Evolutionary conservation across 2,113 vertebrate genomes (phyloP).

Genomic region (Oriolus oriolus): DNA sequence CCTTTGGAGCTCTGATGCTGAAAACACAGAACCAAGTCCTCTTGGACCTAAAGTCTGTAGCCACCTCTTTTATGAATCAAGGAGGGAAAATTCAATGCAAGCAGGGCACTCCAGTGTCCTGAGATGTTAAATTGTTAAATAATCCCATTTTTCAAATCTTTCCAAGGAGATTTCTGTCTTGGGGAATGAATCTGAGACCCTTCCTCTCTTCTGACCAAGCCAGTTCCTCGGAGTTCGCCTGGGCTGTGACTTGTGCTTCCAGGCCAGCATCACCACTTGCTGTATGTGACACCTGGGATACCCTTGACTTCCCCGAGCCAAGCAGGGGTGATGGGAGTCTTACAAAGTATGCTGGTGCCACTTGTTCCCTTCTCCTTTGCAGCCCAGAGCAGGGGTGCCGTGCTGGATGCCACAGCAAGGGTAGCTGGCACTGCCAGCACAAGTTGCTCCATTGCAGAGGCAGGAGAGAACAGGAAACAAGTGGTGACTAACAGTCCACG

Average conservation of each 20-base stretch:
- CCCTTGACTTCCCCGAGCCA: not conserved
- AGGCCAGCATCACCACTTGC: not conserved
- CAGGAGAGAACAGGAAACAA: slow-evolving; percentile 7
- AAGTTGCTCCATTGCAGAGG: not conserved
- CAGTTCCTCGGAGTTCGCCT: not conserved
- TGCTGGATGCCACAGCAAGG: not conserved
- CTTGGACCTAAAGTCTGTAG: not conserved
- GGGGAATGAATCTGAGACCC: not conserved
- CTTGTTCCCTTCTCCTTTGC: not conserved
- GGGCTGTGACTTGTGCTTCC: not conserved
- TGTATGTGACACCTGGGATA: not conserved
- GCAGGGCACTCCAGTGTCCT: not conserved
- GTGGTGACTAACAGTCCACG: not conserved
- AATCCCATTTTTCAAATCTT: not conserved
- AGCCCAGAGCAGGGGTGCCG: not conserved
- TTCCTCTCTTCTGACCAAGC: not conserved
- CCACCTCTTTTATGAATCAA: not conserved
- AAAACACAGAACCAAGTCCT: not conserved
- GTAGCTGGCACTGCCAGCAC: not conserved
- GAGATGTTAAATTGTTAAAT: not conserved
- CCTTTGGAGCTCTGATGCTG: not conserved
- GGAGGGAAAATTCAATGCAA: not conserved
- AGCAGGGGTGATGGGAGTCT: not conserved
- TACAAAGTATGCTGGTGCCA: accelerated
- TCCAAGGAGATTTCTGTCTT: not conserved